A percentile compares a stretch with the other conserved stretches of the same genome.
Evolutionary conservation across 2,797 vertebrate species (phyloP).

Genomic region (Sandelia bainsii): DNA sequence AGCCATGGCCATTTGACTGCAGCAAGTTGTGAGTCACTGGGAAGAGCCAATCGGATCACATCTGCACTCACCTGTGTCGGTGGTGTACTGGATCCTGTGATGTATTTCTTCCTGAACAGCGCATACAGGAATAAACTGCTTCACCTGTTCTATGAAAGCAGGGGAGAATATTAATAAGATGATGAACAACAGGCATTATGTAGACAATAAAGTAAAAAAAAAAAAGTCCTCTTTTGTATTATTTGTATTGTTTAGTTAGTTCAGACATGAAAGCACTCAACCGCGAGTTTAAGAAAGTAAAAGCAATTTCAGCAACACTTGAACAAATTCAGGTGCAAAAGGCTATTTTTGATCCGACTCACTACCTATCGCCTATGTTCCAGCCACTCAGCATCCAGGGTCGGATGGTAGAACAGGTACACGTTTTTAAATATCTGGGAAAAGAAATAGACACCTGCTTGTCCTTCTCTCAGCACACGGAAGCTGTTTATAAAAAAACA

Average conservation of each 20-base stretch:
- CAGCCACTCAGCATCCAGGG: no score
- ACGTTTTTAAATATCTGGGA: no score
- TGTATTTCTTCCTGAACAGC: conserved; percentile 83
- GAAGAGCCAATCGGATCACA: conserved; percentile 77
- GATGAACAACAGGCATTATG: conserved; percentile 2
- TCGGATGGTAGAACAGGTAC: no score
- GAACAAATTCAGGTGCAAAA: no score
- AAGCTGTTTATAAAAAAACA: no score
- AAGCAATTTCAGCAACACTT: no score
- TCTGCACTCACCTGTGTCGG: conserved; percentile 83
- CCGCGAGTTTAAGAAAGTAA: no score
- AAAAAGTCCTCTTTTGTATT: not conserved
- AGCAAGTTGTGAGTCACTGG: conserved; percentile 23
- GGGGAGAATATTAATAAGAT: not conserved
- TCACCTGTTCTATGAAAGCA: conserved; percentile 67
- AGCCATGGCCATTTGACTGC: conserved; percentile 1
- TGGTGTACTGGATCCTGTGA: conserved; percentile 80
- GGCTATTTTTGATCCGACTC: no score
- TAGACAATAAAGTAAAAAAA: not conserved
- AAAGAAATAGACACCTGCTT: no score
- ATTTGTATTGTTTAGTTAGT: not conserved
- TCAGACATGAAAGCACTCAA: not conserved
- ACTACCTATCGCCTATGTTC: no score
- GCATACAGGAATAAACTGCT: conserved; percentile 70
- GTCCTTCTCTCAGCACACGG: no score